A percentile compares a stretch with the other conserved stretches of the same genome.
Evolutionary conservation across 2,797 vertebrate species (phyloP).

Genomic region (Hippocampus kuda): DNA sequence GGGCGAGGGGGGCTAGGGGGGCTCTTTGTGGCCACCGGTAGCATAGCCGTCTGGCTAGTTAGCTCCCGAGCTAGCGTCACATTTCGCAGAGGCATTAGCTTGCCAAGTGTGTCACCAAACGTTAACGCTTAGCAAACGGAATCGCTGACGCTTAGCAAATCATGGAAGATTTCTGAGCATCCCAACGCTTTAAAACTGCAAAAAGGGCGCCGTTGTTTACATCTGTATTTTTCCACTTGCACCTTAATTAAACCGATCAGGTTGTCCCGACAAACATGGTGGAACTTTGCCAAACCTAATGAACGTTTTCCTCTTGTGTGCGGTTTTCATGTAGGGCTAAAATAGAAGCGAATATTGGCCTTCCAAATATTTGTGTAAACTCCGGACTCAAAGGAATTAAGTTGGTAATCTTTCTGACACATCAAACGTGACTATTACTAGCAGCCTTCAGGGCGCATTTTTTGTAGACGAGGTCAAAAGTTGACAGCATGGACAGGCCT

Average conservation of each 20-base stretch:
- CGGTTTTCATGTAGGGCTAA: background rate
- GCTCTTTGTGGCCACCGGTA: conserved; percentile 50
- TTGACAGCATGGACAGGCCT: background rate
- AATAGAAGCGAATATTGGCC: too few species aligned
- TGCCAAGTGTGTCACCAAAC: background rate
- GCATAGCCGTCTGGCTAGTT: conserved; percentile 33
- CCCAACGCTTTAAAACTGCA: background rate
- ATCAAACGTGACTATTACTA: background rate
- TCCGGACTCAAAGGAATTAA: background rate
- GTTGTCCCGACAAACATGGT: background rate
- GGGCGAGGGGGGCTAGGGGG: background rate
- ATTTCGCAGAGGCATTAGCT: background rate
- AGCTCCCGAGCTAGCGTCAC: background rate
- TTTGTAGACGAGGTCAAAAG: background rate
- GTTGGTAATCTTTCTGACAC: background rate
- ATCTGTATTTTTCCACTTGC: background rate
- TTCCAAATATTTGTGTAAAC: background rate
- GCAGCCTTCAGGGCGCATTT: background rate
- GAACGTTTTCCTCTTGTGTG: background rate
- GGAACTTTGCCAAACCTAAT: background rate
- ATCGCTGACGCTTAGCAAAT: too few species aligned
- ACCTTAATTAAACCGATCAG: background rate
- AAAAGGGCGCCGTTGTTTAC: background rate
- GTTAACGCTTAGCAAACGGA: background rate
- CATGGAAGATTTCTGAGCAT: background rate